Base-by-base conservation (phyloP, 2,888 invertebrate genomes). In the Microctonus hyperodae region DNA sequence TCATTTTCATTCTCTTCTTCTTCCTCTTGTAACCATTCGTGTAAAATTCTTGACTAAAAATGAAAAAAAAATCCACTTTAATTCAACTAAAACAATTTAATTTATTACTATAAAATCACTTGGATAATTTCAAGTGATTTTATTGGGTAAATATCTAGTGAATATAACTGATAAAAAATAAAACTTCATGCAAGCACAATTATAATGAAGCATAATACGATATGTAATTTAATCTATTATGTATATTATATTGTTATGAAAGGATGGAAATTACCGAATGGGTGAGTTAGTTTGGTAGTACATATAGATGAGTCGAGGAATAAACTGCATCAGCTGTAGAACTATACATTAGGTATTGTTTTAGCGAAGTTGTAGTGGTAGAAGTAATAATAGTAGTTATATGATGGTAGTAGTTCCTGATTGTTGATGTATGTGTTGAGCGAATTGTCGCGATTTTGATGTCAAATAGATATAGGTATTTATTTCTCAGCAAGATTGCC, bases 401-500 rank as follows among this genome's bases (percentile, higher is more conserved):
- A 23, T n/a, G 20, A 51, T 40, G 40, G 4, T 44, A 44, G 44
- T 6, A 44, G 44, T 16, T 44, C 44, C 44, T 44, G 44, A 20
- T 44, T 64, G 22, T 44, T 51, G 66, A 10, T 64, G 31, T 44
- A 33, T 56, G 55, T 56, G 69, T 65, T 70, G 64, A 68, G 70
- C 58, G 67, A 72, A 72, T 68, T 70, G 70, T 73, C 65, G 72
- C 70, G 72, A 73, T 70, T 73, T 73, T 70, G 68, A 64, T 70
- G 74, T 55, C 64, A 61, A 53, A 68, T 76, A 76, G 76, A 74
- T 75, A 75, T 44, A 7, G 20, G 6, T 13, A 13, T 0, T 80
- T 82, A 81, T 82, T 82, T 79, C 75, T 83, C 83, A 65, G 83
- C 81, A 75, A 80, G 77, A 74, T 83, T 83, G 73, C 79, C 83